Base-by-base conservation (phyloP, 2,113 vertebrate genomes). In the Fukomys damarensis region DNA sequence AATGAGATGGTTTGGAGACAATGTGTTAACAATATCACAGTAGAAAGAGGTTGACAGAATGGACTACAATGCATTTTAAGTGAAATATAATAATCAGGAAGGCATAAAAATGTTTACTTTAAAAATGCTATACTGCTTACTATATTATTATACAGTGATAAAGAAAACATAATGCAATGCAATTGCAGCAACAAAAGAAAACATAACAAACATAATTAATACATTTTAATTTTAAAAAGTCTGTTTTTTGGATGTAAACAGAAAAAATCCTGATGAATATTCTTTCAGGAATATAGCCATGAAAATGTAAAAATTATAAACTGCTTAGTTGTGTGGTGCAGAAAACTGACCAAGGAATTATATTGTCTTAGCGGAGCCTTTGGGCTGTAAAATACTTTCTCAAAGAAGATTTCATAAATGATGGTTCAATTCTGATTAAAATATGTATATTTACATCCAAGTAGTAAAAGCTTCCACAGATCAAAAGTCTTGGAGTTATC, bases 311-410 rank as follows among this genome's bases (percentile, higher is more conserved):
- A 82, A 95, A 93, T 26, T 43, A 72, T 38, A 92, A 81, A 91
- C n/a, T 54, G 26, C 76, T 96, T 82, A 95, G 85, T 28, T 90
- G 54, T 79, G 76, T 84, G 30, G 17, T 88, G 80, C n/a, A 91
- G 52, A 93, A 74, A 96, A 79, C 7, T 96, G 86, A 94, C 80
- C 77, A 96, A 93, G 49, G 68, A 91, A 90, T 93, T 93, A 94
- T 76, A 28, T 30, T 96, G 56, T 65, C 61, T 87, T 79, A 95
- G 92, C 46, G 24, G 32, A 88, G 88, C 43, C 86, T 77, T 54
- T 81, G 58, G 7, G 24, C 41, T 91, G 49, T 54, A 43, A 93
- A 96, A 88, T 61, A 85, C 12, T 87, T 88, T 95, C 56, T 91
- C 24, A 93, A 88, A 22, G 90, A 93, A 83, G 82, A 92, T 63